Percentiles rank a stretch among this genome's conserved stretches.
These are phyloP conservation scores for Colius striatus DNA, from an alignment of 2,113 vertebrate genomes.

Conservation along the genomic window DNA sequence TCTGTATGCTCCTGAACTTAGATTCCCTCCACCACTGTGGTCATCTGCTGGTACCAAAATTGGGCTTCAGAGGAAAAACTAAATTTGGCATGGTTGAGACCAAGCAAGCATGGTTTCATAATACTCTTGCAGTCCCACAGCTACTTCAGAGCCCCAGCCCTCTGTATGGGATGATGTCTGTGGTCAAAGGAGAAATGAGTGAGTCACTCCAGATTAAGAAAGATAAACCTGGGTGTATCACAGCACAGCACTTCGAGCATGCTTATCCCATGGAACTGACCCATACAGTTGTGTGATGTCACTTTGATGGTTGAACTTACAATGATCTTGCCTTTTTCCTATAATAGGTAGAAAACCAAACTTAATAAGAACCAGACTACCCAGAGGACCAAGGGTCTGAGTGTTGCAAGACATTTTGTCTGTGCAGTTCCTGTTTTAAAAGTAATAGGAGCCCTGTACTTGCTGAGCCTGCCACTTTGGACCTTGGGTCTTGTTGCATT, in stretches of 20 bases:
- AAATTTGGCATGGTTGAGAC: background rate
- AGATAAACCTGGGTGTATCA: background rate
- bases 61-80: background rate
- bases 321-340: background rate
- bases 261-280: background rate
- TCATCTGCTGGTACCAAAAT: background rate
- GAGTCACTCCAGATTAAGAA: background rate
- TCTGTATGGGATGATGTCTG: background rate
- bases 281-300: background rate
- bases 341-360: too few relatives aligned
- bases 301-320: background rate
- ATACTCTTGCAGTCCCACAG: background rate
- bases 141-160: background rate
- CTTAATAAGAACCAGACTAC: background rate
- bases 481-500: background rate
- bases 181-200: background rate
- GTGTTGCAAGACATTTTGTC: background rate
- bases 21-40: background rate
- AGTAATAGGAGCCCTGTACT: background rate
- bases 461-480: background rate
- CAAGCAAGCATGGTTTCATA: background rate
- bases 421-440: background rate
- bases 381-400: background rate
- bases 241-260: background rate
- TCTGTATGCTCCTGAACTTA: background rate